A percentile compares a stretch with the other conserved stretches of the same genome.
phyloP scores from a whole-genome alignment of 2,113 vertebrate genomes.

The Ciconia boyciana region DNA sequence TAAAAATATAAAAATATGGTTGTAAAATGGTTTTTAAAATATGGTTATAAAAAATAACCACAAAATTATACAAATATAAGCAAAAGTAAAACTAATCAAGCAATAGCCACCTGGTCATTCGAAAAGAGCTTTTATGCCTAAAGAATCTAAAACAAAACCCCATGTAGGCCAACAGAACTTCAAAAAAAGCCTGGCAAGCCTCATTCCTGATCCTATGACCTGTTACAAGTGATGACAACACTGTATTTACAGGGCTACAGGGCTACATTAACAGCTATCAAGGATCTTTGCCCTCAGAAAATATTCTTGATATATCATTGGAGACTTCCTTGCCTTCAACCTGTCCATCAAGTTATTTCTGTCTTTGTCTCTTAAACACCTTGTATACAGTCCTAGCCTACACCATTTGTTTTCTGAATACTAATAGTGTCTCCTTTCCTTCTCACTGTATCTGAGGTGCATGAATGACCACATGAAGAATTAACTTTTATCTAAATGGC shows the following conservation, averaged over 20 bases:
- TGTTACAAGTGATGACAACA: background rate
- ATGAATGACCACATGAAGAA: background rate
- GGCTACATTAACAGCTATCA: background rate
- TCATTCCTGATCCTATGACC: background rate
- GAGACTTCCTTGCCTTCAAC: background rate
- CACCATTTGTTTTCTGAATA: background rate
- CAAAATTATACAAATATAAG: background rate
- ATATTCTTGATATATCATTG: background rate
- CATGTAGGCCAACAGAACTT: background rate
- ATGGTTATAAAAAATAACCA: background rate
- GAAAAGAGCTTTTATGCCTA: background rate
- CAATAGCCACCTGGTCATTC: background rate
- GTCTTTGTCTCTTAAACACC: background rate
- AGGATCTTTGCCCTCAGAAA: background rate
- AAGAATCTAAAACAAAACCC: background rate
- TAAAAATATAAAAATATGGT: background rate
- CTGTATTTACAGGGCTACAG: background rate
- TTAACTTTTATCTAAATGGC: background rate
- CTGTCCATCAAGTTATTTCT: background rate
- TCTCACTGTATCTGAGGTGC: background rate
- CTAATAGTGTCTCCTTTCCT: background rate
- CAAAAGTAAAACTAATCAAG: background rate
- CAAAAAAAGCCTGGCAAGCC: background rate
- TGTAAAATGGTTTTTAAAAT: too few relatives aligned
- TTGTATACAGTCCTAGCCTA: background rate